These are phyloP conservation scores for Notamacropus eugenii DNA, from an alignment of 2,797 vertebrate species.

Conservation along the genomic window DNA sequence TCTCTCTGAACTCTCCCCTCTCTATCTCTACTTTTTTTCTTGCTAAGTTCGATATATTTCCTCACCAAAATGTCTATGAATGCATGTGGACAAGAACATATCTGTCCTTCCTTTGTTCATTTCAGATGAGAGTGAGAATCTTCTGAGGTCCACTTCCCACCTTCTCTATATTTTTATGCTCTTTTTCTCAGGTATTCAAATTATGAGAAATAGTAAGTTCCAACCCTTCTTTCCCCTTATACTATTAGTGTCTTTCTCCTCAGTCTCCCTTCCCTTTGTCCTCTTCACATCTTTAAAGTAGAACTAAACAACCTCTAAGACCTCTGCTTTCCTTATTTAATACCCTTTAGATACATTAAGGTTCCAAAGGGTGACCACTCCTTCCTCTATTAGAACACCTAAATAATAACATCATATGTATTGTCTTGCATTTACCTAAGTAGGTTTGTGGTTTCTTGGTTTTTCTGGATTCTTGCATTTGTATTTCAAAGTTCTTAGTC, in stretches of 20 bases:
- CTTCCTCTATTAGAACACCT: neutral
- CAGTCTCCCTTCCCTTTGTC: neutral
- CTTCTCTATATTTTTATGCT: neutral
- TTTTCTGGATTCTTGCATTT: neutral
- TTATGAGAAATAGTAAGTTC: neutral
- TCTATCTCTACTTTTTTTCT: neutral
- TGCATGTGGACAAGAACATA: neutral
- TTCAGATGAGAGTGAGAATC: neutral
- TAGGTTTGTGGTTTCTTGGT: neutral
- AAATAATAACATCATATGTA: neutral
- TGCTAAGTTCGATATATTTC: neutral
- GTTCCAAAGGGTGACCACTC: neutral
- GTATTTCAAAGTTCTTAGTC: neutral
- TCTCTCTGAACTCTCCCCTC: neutral
- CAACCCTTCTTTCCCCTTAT: neutral
- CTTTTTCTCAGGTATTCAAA: neutral
- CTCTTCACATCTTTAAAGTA: neutral
- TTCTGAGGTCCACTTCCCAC: too few species aligned
- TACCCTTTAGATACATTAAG: neutral
- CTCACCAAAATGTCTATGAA: neutral
- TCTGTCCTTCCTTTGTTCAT: neutral
- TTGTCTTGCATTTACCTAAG: neutral
- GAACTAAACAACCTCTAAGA: neutral
- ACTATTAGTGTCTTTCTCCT: too few species aligned
- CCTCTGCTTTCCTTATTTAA: neutral